A percentile compares a stretch with the other conserved stretches of the same genome.
These are phyloP conservation scores for Clarias pachynema DNA, from an alignment of 2,797 vertebrate genomes.

Conservation along the genomic window DNA sequence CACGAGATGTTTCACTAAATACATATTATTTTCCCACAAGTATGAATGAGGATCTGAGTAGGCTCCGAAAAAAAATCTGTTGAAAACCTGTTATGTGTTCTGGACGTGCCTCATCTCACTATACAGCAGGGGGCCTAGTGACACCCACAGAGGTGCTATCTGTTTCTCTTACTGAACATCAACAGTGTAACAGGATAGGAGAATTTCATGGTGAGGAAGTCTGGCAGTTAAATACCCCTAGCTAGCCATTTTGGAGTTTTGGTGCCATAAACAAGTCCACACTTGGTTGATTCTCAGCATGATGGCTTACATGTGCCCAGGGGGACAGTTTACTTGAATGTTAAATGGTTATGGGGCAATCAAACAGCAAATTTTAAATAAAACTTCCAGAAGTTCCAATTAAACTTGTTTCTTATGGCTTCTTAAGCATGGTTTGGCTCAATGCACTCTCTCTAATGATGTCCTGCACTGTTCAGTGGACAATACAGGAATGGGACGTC, in stretches of 20 bases:
- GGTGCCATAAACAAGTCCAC: not conserved
- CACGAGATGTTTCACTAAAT: not conserved
- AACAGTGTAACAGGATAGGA: not conserved
- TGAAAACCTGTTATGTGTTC: constrained; percentile 25
- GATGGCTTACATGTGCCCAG: not conserved
- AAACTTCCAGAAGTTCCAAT: not conserved
- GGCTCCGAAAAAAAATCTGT: not conserved
- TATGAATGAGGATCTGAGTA: not conserved
- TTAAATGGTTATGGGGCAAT: not conserved
- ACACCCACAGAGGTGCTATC: constrained; percentile 14
- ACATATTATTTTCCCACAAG: not conserved
- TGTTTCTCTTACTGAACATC: not conserved
- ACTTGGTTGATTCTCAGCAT: not conserved
- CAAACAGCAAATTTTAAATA: not conserved
- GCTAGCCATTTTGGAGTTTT: not conserved
- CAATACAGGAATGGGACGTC: not conserved
- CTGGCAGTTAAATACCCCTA: constrained; percentile 4
- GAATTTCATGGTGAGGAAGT: not conserved
- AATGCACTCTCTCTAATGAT: not conserved
- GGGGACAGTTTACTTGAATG: not conserved
- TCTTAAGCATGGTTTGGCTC: not conserved
- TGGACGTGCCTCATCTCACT: not conserved
- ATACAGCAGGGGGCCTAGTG: not conserved
- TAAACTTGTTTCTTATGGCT: not conserved
- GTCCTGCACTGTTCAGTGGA: not conserved